Base-by-base conservation (phyloP, 1,140 invertebrate genomes). In the Asobara japonica region DNA sequence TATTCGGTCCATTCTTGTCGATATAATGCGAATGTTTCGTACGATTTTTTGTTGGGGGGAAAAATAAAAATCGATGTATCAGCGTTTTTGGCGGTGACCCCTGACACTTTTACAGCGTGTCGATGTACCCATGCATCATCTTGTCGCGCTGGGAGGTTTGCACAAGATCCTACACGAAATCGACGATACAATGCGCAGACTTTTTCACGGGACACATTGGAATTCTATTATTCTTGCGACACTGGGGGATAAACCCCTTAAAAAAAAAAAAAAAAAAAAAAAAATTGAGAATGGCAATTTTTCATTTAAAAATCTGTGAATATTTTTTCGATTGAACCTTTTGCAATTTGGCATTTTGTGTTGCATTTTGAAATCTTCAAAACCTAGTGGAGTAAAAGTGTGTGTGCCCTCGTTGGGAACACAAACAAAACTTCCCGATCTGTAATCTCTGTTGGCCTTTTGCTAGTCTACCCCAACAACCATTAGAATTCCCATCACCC, bases 121-220 rank as follows among this genome's bases (percentile, higher is more conserved):
- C 51, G 22, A 8, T 60, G 51, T 60, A 60, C 51, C 41, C 13
- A 60, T 60, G 51, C 51, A 60, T 60, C 51, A 60, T 60, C 51
- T 60, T 60, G 51, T 60, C 51, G 25, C 51, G 22, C 20, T 60
- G 51, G 51, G 51, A 27, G 51, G 51, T 60, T 60, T 25, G n/a
- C n/a, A n/a, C n/a, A n/a, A n/a, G n/a, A n/a, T n/a, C 18, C 41
- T 45, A 45, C 41, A 45, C 41, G 3, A 3, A 16, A 45, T 16
- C 41, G 13, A 16, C n/a, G 41, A 45, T 45, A 45, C 41, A 45
- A 45, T 45, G 41, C n/a, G 5, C 18, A 45, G 41, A 45, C 36
- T 1, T 8, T 38, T 25, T 29, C 51, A 60, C 51, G 16, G 51
- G 27, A 60, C 27, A 60, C 27, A 60, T 60, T 13, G 8, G 22